A percentile compares a stretch with the other conserved stretches of the same genome.
phyloP scores from a whole-genome alignment of 2,113 vertebrate genomes.

The Gavia stellata region DNA sequence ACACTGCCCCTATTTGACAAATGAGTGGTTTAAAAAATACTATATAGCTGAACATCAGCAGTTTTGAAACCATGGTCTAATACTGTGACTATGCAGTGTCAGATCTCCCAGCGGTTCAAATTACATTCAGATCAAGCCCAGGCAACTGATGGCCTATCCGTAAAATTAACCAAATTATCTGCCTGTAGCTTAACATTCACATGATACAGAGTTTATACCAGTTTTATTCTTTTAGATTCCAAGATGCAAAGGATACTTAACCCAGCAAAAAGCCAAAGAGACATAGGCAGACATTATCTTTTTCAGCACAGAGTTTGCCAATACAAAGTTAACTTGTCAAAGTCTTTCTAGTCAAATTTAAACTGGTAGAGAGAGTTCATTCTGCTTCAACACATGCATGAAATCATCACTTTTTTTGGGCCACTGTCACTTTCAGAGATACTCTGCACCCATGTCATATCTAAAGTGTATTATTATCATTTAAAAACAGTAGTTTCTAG shows the following conservation, averaged over 20 bases:
- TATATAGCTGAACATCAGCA: not conserved
- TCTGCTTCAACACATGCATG: not conserved
- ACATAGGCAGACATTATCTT: not conserved
- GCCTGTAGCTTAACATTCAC: not conserved
- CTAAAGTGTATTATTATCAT: not conserved
- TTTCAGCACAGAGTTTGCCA: not conserved
- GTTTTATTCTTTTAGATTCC: not conserved
- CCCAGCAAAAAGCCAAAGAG: not conserved
- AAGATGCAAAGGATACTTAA: not conserved
- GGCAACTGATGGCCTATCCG: not conserved
- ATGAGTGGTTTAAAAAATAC: not conserved
- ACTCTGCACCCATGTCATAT: not conserved
- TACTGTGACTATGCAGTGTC: not conserved
- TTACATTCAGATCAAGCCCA: not conserved
- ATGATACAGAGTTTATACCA: not conserved
- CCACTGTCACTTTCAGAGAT: not conserved
- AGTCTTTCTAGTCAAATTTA: not conserved
- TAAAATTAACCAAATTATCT: not conserved
- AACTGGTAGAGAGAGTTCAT: not conserved
- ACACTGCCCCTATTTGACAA: not conserved
- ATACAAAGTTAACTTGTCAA: not conserved
- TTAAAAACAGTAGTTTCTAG: not conserved
- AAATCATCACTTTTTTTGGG: not conserved
- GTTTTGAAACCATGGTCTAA: conserved; percentile 5
- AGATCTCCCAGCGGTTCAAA: not conserved